Conservation (phyloP, 2,797 vertebrate species). For the Gallinago solitaria region DNA sequence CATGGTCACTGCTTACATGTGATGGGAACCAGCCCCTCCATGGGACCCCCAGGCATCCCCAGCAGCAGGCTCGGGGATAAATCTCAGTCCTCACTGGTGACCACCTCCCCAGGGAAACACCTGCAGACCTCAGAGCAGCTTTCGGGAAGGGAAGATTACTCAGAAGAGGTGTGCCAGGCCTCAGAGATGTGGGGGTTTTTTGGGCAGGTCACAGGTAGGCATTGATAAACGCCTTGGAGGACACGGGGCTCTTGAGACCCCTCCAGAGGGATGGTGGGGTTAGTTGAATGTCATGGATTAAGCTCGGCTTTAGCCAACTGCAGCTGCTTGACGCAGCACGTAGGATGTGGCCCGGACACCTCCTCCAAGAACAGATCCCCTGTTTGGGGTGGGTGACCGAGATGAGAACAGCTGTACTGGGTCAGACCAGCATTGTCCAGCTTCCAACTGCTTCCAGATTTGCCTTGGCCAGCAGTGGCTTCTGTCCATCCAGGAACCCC, state of each 20-base stretch:
- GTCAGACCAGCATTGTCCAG: neutral
- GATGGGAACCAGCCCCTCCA: neutral
- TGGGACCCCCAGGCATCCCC: neutral
- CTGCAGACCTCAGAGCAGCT: neutral
- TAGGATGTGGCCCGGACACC: neutral
- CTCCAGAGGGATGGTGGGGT: neutral
- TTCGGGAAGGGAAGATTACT: neutral
- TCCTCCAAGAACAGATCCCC: neutral
- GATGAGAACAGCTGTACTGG: neutral
- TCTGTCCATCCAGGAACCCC: neutral
- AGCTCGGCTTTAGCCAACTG: neutral
- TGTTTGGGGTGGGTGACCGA: neutral
- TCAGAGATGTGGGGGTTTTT: neutral
- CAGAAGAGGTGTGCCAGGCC: neutral
- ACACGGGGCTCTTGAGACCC: neutral
- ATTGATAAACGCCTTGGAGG: neutral
- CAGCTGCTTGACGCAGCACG: neutral
- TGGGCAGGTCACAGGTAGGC: neutral
- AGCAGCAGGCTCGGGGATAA: neutral
- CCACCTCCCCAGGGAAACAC: neutral
- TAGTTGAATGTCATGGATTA: neutral
- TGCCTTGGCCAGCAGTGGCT: neutral
- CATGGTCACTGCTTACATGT: accelerated
- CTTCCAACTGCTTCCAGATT: neutral
- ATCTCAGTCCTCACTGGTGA: neutral